Base-by-base conservation (phyloP, 2,888 invertebrate species). In the Drosophila neutralis region DNA sequence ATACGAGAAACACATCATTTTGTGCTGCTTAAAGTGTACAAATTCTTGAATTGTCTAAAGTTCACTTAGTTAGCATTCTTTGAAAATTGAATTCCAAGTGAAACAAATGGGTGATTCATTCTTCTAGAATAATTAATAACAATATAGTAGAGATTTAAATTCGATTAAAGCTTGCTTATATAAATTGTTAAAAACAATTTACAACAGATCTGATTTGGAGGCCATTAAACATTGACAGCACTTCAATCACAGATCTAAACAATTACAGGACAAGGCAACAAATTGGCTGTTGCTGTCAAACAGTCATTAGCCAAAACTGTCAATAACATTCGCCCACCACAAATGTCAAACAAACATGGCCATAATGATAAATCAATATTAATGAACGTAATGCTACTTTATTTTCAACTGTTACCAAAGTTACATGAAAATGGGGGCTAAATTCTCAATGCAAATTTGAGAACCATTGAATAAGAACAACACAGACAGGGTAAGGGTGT, bases 331-430 rank as follows among this genome's bases (percentile, higher is more conserved):
- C 45, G 45, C 57, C 42, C 62, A 61, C 69, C 68, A 69, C 82
- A 72, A 69, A 67, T 76, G 86, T 76, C 76, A 63, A 61, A 62
- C 73, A 62, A 79, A 75, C 57, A 70, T 54, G 48, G 18, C 15
- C 76, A 72, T 87, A 89, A 85, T 85, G 89, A 76, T 68, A 83
- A 85, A 85, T 85, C 85, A 87, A 85, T 89, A 83, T 66, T 56
- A 73, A 73, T 69, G 53, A 62, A 40, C 48, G 27, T 51, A 31
- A 64, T 36, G 35, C 36, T 38, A 42, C 48, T 15, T 33, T 52
- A 13, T 27, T 52, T 52, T 71, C 57, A 49, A 38, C 42, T 66
- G 33, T 48, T 61, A 54, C 49, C 42, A 49, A 60, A 65, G 36
- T 80, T 73, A 78, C 80, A 82, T 78, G 69, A 61, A 70, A 85